Conservation (phyloP, 2,113 vertebrate genomes). For the Orthonyx spaldingii region DNA sequence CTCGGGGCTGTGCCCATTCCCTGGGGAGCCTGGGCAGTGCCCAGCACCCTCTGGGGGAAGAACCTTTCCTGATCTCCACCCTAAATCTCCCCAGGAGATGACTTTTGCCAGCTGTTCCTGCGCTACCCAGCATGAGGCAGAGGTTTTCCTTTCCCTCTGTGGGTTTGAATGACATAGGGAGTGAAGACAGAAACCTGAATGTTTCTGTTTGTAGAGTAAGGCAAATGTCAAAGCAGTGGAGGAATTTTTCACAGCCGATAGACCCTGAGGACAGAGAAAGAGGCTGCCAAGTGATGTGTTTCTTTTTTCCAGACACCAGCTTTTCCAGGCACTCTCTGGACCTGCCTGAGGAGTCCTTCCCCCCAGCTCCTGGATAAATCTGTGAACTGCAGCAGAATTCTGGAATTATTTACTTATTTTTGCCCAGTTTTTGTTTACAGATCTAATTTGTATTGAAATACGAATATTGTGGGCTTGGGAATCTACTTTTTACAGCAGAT, state of each 20-base stretch:
- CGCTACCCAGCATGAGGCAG: neutral
- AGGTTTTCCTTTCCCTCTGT: neutral
- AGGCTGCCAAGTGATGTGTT: neutral
- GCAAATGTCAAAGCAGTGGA: neutral
- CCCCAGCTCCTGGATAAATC: neutral
- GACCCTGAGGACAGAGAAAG: neutral
- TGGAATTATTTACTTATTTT: neutral
- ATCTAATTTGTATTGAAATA: neutral
- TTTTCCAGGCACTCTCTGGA: neutral
- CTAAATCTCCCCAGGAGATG: neutral
- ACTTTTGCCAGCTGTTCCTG: neutral
- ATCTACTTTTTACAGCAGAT: neutral
- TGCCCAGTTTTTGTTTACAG: neutral
- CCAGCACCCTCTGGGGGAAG: neutral
- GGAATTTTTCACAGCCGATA: neutral
- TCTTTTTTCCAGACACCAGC: neutral
- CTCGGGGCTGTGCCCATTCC: neutral
- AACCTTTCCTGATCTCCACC: neutral
- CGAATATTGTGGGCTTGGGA: accelerated
- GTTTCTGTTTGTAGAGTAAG: neutral
- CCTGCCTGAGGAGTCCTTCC: neutral
- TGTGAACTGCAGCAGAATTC: neutral
- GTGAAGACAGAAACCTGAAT: neutral
- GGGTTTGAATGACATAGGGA: neutral
- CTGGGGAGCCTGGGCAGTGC: neutral